A percentile compares a stretch with the other conserved stretches of the same genome.
Conservation (phyloP, 2,113 vertebrate species). For the Melanerpes aurifrons region DNA sequence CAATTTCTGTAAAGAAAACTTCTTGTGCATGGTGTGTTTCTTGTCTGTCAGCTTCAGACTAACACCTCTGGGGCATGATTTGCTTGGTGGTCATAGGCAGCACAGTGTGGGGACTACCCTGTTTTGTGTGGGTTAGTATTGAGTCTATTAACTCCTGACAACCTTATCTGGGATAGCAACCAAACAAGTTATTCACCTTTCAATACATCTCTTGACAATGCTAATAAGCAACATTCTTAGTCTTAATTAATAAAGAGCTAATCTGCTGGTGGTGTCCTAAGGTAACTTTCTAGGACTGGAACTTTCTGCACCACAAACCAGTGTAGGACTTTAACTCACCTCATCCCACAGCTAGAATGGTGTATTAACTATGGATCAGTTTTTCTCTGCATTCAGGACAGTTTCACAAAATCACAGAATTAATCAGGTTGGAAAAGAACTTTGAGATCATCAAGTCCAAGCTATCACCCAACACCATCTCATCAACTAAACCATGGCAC, state of each 20-base stretch:
- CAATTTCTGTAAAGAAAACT: background rate
- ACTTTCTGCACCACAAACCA: background rate
- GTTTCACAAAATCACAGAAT: background rate
- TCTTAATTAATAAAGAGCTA: background rate
- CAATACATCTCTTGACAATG: background rate
- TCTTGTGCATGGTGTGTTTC: background rate
- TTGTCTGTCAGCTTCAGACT: background rate
- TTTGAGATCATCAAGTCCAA: no score
- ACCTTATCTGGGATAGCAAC: background rate
- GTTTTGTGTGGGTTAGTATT: background rate
- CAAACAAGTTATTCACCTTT: background rate
- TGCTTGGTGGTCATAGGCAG: background rate
- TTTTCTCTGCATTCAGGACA: background rate
- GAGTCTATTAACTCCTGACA: background rate
- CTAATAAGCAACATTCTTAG: background rate
- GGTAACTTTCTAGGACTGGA: background rate
- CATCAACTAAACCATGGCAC: no score
- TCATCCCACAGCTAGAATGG: background rate
- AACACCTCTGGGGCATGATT: background rate
- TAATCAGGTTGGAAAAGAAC: no score
- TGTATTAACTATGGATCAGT: background rate
- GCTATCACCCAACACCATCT: no score
- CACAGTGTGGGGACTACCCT: background rate
- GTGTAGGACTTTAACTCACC: background rate
- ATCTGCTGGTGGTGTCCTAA: background rate